Conservation (phyloP, 2,797 vertebrate species). For the Argyrosomus regius region DNA sequence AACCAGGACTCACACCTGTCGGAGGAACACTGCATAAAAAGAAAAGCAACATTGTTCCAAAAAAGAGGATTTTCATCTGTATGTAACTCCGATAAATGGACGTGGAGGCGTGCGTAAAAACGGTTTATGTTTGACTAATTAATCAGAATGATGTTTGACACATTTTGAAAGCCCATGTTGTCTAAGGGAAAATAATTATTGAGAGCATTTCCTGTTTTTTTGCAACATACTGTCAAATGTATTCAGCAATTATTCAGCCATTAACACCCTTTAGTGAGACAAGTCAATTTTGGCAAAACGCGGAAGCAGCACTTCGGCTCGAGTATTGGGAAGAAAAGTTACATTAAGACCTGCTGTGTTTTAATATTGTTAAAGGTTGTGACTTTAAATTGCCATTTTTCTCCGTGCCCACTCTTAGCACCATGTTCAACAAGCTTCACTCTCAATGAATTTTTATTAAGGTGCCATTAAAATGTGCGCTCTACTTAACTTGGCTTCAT, state of each 20-base stretch:
- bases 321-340: not conserved
- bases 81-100: not conserved
- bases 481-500: not conserved
- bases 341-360: not conserved
- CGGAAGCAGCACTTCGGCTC: not conserved
- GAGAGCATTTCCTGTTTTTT: not conserved
- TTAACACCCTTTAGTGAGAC: not conserved
- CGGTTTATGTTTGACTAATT: not conserved
- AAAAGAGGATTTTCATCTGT: not conserved
- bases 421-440: not conserved
- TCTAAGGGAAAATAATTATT: not conserved
- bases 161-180: not conserved
- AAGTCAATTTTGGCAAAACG: not conserved
- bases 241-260: not conserved
- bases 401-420: too few relatives aligned
- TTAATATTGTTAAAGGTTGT: not conserved
- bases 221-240: not conserved
- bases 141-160: not conserved
- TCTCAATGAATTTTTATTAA: not conserved
- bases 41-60: not conserved
- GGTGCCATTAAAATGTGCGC: not conserved
- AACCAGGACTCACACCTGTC: not conserved
- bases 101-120: not conserved
- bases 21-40: not conserved
- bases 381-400: not conserved